Conservation (phyloP, 2,113 vertebrate genomes). For the Tinamus guttatus region DNA sequence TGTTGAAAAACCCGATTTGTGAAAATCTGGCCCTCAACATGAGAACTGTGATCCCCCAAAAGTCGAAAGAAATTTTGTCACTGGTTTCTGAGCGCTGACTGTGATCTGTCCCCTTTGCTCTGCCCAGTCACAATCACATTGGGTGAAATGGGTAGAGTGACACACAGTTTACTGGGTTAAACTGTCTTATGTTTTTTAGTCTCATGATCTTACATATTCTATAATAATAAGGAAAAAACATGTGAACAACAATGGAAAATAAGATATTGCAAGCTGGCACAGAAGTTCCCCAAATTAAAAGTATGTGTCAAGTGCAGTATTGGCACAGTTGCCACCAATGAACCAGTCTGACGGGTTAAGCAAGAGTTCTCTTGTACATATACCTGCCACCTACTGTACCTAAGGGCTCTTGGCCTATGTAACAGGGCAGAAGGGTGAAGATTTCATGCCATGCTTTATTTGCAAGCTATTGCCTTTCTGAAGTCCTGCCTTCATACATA, state of each 20-base stretch:
- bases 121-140: not conserved
- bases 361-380: not conserved
- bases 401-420: not conserved
- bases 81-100: not conserved
- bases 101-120: not conserved
- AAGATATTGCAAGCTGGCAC: not conserved
- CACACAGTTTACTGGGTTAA: not conserved
- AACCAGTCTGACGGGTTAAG: not conserved
- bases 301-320: not conserved
- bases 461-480: not conserved
- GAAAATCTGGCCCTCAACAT: not conserved
- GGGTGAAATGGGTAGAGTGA: not conserved
- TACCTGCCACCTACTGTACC: not conserved
- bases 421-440: not conserved
- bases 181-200: not conserved
- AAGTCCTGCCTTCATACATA: not conserved
- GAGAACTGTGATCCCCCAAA: not conserved
- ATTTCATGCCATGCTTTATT: not conserved
- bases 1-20: not conserved
- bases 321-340: not conserved
- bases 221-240: not conserved
- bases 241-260: constrained; percentile 1
- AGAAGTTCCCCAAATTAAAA: not conserved
- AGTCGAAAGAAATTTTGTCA: not conserved
- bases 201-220: not conserved